These are phyloP conservation scores for Orgyia antiqua DNA, from an alignment of 2,888 invertebrate genomes.

Conservation along the genomic window DNA sequence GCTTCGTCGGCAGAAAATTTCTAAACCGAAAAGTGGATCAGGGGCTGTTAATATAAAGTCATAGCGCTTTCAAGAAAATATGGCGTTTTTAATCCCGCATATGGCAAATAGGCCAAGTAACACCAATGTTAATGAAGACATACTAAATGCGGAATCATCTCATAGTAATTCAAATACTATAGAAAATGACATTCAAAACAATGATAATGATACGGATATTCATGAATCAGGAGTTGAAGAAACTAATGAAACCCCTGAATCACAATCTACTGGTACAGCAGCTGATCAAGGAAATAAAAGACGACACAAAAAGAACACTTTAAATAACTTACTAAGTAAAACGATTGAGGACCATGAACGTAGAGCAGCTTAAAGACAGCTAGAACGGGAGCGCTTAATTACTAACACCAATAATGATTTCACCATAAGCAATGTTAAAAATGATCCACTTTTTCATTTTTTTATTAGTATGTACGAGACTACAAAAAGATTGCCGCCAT, in stretches of 20 bases:
- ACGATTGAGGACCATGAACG: slow-evolving; percentile 5
- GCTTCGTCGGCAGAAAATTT: slow-evolving; percentile 1
- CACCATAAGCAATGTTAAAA: slow-evolving; percentile 11
- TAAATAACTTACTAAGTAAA: slow-evolving; percentile 7
- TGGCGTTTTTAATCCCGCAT: slow-evolving; percentile 9
- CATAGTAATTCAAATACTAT: slow-evolving; percentile 7
- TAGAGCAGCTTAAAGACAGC: slow-evolving; percentile 6
- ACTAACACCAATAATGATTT: slow-evolving; percentile 7
- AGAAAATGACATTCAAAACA: slow-evolving; percentile 8
- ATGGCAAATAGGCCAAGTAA: slow-evolving; percentile 7
- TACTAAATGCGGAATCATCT: slow-evolving; percentile 6
- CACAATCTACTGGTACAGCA: slow-evolving; percentile 4
- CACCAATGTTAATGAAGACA: slow-evolving; percentile 6
- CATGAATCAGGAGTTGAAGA: slow-evolving; percentile 5
- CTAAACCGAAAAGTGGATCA: neutral
- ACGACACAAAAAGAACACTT: slow-evolving; percentile 4
- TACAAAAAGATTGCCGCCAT: slow-evolving; percentile 12
- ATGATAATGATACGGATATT: slow-evolving; percentile 3
- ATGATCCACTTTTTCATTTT: slow-evolving; percentile 14
- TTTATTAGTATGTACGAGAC: slow-evolving; percentile 13
- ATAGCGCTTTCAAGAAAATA: slow-evolving; percentile 7
- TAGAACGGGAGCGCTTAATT: slow-evolving; percentile 4
- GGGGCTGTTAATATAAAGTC: slow-evolving; percentile 5
- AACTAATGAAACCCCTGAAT: slow-evolving; percentile 5
- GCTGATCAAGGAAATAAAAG: slow-evolving; percentile 9